Conservation (phyloP, 1,140 invertebrate species). For the Contarinia nasturtii region DNA sequence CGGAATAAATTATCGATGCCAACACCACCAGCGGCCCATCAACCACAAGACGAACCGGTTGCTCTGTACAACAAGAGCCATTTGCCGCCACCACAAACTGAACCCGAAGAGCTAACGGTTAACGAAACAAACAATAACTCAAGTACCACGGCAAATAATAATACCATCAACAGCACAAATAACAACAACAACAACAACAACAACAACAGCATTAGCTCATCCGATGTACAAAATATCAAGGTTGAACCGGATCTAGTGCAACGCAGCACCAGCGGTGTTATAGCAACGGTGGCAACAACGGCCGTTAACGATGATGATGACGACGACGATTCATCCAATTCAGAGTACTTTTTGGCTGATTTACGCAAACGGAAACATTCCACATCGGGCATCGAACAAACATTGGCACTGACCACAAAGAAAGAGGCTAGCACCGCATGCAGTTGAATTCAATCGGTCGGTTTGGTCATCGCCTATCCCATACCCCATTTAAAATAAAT, state of each 20-base stretch:
- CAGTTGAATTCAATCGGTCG: no score
- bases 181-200: not conserved
- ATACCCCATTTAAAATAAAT: no score
- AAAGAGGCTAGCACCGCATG: no score
- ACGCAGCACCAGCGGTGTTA: not conserved
- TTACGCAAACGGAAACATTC: conserved; percentile 1
- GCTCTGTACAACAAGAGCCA: not conserved
- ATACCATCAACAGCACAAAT: not conserved
- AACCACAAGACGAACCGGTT: not conserved
- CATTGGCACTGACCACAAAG: no score
- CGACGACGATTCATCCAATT: not conserved
- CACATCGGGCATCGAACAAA: not conserved
- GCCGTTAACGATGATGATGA: not conserved
- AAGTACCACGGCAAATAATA: not conserved
- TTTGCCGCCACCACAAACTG: not conserved
- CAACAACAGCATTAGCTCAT: not conserved
- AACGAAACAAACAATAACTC: not conserved
- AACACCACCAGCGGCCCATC: conserved; percentile 6
- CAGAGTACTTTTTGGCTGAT: not conserved
- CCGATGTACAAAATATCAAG: not conserved
- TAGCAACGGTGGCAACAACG: not conserved
- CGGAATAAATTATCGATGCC: conserved; percentile 9
- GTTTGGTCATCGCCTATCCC: no score
- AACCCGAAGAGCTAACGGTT: not conserved
- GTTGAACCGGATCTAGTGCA: not conserved